These are phyloP conservation scores for Gerris lacustris DNA, from an alignment of 2,888 invertebrate genomes.

Conservation along the genomic window DNA sequence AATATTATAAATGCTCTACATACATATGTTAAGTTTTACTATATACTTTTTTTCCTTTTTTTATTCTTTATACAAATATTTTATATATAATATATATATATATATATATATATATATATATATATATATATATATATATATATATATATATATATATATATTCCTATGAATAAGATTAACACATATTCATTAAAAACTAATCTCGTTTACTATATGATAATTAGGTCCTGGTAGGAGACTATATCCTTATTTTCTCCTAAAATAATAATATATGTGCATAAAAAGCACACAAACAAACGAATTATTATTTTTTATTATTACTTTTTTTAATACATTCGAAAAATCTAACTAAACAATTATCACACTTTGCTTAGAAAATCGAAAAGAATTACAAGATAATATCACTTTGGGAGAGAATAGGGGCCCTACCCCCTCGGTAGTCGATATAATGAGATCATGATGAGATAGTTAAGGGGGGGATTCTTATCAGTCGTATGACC, in stretches of 20 bases:
- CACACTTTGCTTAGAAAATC: slow-evolving; percentile 10
- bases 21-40: neutral
- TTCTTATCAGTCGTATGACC: neutral
- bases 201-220: neutral
- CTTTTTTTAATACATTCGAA: neutral
- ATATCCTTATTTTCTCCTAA: neutral
- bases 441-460: neutral
- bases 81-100: neutral
- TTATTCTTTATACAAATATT: neutral
- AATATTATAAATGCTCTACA: neutral
- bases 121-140: neutral
- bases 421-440: slow-evolving; percentile 17
- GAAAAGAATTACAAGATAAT: neutral
- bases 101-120: neutral
- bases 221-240: neutral
- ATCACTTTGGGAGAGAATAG: slow-evolving; percentile 17
- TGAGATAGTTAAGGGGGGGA: neutral
- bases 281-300: neutral
- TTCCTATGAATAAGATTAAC: neutral
- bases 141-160: neutral
- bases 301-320: neutral
- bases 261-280: neutral
- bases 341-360: slow-evolving; percentile 8
- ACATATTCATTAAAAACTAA: neutral
- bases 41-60: neutral